Conservation (phyloP, 2,113 vertebrate species). For the Prunella fulvescens region DNA sequence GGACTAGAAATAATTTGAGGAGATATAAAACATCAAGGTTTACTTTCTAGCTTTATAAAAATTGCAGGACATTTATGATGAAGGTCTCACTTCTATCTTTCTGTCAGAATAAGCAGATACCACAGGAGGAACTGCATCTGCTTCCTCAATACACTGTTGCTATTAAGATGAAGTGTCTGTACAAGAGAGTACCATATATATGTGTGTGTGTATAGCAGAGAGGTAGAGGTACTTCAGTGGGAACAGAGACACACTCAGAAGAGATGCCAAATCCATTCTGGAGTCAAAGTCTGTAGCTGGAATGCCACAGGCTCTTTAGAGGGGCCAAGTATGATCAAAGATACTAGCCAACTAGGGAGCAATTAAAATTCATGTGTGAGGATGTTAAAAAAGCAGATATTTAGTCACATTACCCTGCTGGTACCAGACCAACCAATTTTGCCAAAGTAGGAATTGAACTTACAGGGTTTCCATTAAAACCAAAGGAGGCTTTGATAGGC, state of each 20-base stretch:
- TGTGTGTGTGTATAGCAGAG: accelerated
- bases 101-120: not conserved
- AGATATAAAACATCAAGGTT: not conserved
- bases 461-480: not conserved
- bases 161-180: not conserved
- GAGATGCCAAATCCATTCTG: not conserved
- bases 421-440: not conserved
- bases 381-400: not conserved
- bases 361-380: not conserved
- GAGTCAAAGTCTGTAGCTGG: not conserved
- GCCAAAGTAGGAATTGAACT: not conserved
- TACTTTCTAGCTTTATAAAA: not conserved
- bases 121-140: not conserved
- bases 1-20: not conserved
- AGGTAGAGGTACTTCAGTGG: not conserved
- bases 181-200: not conserved
- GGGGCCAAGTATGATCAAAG: not conserved
- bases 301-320: not conserved
- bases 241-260: not conserved
- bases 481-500: not conserved
- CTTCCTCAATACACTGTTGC: not conserved
- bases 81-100: not conserved
- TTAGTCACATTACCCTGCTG: not conserved
- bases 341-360: not conserved
- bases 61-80: not conserved